Evolutionary conservation across 1,140 invertebrate species (phyloP).

Genomic region (Drosophila biarmipes): DNA sequence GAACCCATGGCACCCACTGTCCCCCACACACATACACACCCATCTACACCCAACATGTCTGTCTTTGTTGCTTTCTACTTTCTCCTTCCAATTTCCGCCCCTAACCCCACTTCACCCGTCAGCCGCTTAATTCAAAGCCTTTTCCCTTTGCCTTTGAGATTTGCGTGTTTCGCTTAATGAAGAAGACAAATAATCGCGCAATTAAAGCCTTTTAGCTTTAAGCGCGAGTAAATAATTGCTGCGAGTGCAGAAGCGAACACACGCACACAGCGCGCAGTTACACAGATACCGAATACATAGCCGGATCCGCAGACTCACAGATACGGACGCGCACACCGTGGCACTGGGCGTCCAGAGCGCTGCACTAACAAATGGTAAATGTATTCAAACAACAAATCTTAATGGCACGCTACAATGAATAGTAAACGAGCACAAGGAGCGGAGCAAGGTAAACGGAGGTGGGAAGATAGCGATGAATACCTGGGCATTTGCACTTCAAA

Average conservation of each 20-base stretch:
- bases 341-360: conserved; percentile 31
- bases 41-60: not conserved
- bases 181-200: conserved; percentile 84
- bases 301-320: conserved; percentile 5
- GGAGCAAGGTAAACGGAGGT: conserved; percentile 15
- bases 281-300: conserved; percentile 16
- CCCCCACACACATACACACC: not conserved
- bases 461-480: conserved; percentile 43
- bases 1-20: conserved; percentile 61
- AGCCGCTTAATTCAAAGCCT: conserved; percentile 44
- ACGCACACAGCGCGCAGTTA: conserved; percentile 9
- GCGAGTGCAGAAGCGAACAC: conserved; percentile 74
- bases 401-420: conserved; percentile 82
- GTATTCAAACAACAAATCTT: conserved; percentile 83
- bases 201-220: conserved; percentile 84
- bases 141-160: conserved; percentile 77
- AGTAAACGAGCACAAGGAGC: conserved; percentile 68
- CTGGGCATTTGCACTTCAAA: conserved; percentile 28
- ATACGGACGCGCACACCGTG: conserved; percentile 7
- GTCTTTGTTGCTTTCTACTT: conserved; percentile 1
- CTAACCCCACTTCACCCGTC: conserved; percentile 13
- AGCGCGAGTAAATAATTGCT: conserved; percentile 84
- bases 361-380: conserved; percentile 82
- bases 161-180: conserved; percentile 83
- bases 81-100: not conserved